These are phyloP conservation scores for Bedellia somnulentella DNA, from an alignment of 2,888 invertebrate genomes.

Conservation along the genomic window DNA sequence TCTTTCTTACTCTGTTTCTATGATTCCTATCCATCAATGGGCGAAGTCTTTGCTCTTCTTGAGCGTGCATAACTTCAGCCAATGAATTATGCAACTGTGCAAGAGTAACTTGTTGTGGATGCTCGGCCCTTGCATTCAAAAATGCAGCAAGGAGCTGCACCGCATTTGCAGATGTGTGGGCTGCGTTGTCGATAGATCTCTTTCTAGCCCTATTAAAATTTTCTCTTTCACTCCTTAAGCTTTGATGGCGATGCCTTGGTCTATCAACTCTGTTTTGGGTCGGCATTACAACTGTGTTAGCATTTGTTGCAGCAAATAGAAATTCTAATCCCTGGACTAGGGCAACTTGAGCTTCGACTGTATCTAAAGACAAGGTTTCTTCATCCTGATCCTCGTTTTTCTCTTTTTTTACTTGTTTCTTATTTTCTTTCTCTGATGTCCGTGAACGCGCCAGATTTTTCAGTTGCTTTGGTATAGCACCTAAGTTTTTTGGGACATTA, in stretches of 20 bases:
- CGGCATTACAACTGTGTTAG: conserved; percentile 52
- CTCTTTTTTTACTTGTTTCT: conserved; percentile 47
- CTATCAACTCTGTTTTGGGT: conserved; percentile 41
- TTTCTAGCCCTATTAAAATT: conserved; percentile 44
- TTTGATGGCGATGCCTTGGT: conserved; percentile 34
- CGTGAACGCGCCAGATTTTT: conserved; percentile 57
- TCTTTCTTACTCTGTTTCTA: conserved; percentile 52
- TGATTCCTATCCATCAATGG: conserved; percentile 54
- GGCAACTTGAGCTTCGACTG: conserved; percentile 51
- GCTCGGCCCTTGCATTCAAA: conserved; percentile 62
- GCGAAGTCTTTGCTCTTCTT: conserved; percentile 36
- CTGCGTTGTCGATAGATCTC: conserved; percentile 62
- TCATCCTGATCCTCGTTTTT: conserved; percentile 46
- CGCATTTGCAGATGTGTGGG: conserved; percentile 67
- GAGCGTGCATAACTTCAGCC: conserved; percentile 25
- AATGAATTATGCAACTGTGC: conserved; percentile 9
- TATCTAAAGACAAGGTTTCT: conserved; percentile 44
- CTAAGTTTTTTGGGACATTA: conserved; percentile 65
- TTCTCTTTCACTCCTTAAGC: conserved; percentile 44
- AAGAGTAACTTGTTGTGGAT: conserved; percentile 21
- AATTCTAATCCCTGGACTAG: conserved; percentile 58
- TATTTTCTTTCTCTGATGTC: conserved; percentile 60
- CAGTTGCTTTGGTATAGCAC: conserved; percentile 72
- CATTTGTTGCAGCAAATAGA: conserved; percentile 50
- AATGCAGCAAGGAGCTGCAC: conserved; percentile 67